A percentile compares a stretch with the other conserved stretches of the same genome.
Conservation (phyloP, 2,113 vertebrate genomes). For the Perca flavescens region DNA sequence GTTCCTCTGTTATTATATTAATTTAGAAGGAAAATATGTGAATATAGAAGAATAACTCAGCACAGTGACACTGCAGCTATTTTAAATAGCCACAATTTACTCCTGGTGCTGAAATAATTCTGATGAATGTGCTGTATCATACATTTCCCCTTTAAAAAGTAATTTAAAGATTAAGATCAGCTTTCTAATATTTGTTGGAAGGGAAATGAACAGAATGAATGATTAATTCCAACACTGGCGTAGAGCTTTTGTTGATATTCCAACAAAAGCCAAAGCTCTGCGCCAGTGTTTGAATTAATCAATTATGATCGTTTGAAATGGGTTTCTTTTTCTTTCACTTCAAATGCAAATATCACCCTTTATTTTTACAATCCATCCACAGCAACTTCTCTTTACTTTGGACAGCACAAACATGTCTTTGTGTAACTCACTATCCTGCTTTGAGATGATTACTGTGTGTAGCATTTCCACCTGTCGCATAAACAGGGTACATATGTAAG, state of each 20-base stretch:
- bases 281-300: background rate
- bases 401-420: background rate
- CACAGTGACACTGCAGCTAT: background rate
- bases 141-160: background rate
- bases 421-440: background rate
- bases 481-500: too few species aligned
- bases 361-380: background rate
- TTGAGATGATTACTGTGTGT: background rate
- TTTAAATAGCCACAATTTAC: constrained; percentile 9
- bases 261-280: too few species aligned
- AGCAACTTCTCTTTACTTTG: background rate
- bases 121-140: background rate
- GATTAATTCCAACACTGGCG: background rate
- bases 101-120: background rate
- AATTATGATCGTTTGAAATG: background rate
- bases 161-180: constrained; percentile 40
- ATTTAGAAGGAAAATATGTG: background rate
- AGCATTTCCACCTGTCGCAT: too few species aligned
- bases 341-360: background rate
- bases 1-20: background rate
- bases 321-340: background rate
- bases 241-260: background rate
- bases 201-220: background rate
- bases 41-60: background rate
- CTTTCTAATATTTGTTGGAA: constrained; percentile 5